Conservation (phyloP, 1,140 invertebrate genomes). For the Melanaphis sacchari region DNA sequence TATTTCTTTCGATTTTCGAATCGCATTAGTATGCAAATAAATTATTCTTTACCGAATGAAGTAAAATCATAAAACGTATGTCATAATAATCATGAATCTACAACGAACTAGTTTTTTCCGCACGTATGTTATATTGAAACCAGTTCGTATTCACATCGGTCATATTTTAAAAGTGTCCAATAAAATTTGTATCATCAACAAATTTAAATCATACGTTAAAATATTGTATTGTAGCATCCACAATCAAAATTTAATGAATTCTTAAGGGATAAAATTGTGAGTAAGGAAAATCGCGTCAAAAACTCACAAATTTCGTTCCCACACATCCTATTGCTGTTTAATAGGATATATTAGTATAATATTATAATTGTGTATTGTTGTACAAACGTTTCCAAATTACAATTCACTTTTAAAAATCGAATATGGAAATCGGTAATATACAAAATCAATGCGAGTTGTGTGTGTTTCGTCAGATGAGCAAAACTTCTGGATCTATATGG, state of each 20-base stretch:
- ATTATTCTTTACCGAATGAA: background rate
- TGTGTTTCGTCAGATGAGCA: background rate
- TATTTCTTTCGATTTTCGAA: background rate
- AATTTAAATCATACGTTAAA: background rate
- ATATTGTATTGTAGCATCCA: too few species aligned
- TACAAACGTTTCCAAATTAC: background rate
- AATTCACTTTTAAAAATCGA: background rate
- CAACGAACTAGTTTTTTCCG: background rate
- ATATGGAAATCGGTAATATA: background rate
- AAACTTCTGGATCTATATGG: background rate
- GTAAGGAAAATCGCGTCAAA: background rate
- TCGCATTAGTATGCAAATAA: background rate
- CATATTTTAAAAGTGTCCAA: background rate
- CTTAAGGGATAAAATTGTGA: too few species aligned
- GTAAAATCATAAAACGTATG: background rate
- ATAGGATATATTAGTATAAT: background rate
- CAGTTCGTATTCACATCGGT: background rate
- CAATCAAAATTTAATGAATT: background rate
- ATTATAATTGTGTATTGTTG: background rate
- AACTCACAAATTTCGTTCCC: background rate
- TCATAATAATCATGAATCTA: background rate
- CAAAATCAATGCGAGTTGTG: background rate
- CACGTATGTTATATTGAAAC: background rate
- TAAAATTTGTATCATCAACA: background rate
- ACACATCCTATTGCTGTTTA: background rate